These are phyloP conservation scores for Mactra quadrangularis DNA, from an alignment of 1,140 invertebrate genomes.

Conservation along the genomic window DNA sequence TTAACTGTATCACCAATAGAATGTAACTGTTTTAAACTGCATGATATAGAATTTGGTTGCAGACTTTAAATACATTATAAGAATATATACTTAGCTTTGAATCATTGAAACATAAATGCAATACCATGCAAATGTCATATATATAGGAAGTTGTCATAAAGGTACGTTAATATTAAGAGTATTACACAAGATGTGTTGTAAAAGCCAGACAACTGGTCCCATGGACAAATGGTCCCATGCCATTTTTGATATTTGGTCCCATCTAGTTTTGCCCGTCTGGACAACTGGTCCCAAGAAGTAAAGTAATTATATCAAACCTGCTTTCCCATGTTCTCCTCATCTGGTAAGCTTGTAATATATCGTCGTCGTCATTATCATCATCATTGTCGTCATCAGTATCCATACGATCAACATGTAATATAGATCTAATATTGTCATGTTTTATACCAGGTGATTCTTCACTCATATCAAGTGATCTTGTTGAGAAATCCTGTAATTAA, in stretches of 20 bases:
- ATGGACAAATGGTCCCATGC: too few species aligned
- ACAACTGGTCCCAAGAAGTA: not conserved
- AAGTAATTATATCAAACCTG: slow-evolving; percentile 60
- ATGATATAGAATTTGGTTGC: too few species aligned
- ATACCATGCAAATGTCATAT: too few species aligned
- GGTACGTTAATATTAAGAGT: not conserved
- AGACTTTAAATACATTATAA: too few species aligned
- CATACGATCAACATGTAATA: not conserved
- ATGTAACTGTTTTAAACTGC: too few species aligned
- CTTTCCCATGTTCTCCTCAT: slow-evolving; percentile 79
- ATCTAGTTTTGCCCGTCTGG: not conserved
- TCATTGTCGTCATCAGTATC: slow-evolving; percentile 51
- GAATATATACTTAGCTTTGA: too few species aligned
- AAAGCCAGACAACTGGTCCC: not conserved
- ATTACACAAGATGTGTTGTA: not conserved
- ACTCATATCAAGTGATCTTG: slow-evolving; percentile 78
- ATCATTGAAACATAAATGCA: too few species aligned
- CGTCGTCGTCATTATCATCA: slow-evolving; percentile 62
- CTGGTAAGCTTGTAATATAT: slow-evolving; percentile 64
- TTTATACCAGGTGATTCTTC: slow-evolving; percentile 74
- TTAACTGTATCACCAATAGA: too few species aligned
- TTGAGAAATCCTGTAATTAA: slow-evolving; percentile 77
- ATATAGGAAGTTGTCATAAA: too few species aligned
- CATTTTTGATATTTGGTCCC: not conserved
- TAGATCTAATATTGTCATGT: not conserved